Conservation (phyloP, 2,797 vertebrate genomes). For the Danio kyathit region DNA sequence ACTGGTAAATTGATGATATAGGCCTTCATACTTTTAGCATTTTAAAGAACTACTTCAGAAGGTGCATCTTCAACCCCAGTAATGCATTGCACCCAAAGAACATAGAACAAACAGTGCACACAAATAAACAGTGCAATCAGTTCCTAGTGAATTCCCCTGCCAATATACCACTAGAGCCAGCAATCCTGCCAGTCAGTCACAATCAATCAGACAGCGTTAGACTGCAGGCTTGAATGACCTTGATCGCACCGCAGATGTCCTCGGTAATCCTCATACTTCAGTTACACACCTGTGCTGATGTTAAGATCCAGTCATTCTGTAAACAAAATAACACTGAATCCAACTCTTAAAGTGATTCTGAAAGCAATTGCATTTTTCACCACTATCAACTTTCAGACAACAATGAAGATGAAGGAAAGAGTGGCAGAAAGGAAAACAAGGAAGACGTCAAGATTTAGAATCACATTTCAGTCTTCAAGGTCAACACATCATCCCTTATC, state of each 20-base stretch:
- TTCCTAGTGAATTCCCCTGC: neutral
- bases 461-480: slow-evolving; percentile 18
- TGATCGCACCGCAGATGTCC: neutral
- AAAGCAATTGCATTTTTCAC: slow-evolving; percentile 33
- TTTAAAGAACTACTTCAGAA: neutral
- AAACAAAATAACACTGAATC: neutral
- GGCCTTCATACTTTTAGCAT: too few relatives aligned
- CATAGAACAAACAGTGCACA: neutral
- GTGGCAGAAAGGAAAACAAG: neutral
- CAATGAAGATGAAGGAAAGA: neutral
- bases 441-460: neutral
- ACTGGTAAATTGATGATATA: too few relatives aligned
- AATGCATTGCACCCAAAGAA: neutral
- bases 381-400: slow-evolving; percentile 5
- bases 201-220: neutral
- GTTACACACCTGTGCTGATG: neutral
- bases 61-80: too few relatives aligned
- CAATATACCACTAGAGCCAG: neutral
- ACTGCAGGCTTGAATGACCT: neutral
- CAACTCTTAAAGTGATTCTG: neutral
- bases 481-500: slow-evolving; percentile 4
- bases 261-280: neutral
- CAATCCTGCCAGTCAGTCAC: neutral
- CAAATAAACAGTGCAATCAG: neutral
- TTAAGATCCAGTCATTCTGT: neutral